Percentiles rank a stretch among this genome's conserved stretches.
Evolutionary conservation across 2,888 invertebrate species (phyloP).

Genomic region (Nymphalis urticae): DNA sequence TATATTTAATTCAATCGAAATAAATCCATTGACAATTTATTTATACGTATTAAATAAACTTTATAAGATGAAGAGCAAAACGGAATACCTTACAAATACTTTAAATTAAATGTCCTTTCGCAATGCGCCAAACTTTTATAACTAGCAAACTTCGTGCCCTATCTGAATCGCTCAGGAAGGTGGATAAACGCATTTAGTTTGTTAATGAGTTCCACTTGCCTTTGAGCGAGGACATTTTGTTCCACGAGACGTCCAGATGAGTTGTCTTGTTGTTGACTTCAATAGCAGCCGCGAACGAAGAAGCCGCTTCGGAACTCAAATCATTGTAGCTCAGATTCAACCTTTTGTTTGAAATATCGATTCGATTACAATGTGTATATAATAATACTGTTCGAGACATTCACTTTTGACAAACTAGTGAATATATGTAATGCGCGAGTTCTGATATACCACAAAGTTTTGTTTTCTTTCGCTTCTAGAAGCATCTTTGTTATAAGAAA

Average conservation of each 20-base stretch:
- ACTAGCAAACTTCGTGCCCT: slow-evolving; percentile 31
- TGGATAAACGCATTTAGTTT: slow-evolving; percentile 33
- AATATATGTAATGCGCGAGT: no score
- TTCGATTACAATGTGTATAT: not conserved
- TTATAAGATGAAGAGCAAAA: slow-evolving; percentile 6
- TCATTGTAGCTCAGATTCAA: slow-evolving; percentile 39
- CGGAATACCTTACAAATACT: slow-evolving; percentile 14
- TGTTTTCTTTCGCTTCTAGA: no score
- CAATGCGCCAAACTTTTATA: slow-evolving; percentile 26
- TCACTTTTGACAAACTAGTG: no score
- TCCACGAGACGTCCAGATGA: slow-evolving; percentile 56
- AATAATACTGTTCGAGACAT: no score
- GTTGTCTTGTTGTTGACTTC: slow-evolving; percentile 47
- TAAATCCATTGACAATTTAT: slow-evolving; percentile 1
- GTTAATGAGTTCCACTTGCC: slow-evolving; percentile 36
- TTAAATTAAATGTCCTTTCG: slow-evolving; percentile 22
- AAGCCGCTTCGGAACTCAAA: slow-evolving; percentile 32
- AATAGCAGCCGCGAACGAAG: slow-evolving; percentile 32
- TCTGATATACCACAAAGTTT: no score
- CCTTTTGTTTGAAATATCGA: slow-evolving; percentile 26
- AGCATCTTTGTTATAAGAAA: no score
- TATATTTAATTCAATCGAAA: not conserved
- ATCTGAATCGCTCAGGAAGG: slow-evolving; percentile 28
- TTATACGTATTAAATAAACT: not conserved
- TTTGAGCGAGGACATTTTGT: slow-evolving; percentile 43